phyloP scores from a whole-genome alignment of 2,113 vertebrate species.

The Apaloderma vittatum region DNA sequence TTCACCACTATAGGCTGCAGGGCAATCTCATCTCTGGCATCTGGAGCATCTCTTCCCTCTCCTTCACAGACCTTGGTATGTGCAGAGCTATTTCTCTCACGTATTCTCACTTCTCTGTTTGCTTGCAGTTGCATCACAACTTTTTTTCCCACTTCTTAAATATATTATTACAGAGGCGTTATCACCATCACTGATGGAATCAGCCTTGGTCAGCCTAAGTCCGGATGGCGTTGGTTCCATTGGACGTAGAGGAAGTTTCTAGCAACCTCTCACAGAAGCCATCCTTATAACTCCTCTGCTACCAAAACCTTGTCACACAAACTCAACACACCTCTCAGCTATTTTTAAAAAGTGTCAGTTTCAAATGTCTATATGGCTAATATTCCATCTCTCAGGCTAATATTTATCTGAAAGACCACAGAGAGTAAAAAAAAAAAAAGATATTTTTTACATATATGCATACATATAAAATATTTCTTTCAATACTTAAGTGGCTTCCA shows the following conservation, averaged over 20 bases:
- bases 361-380: neutral
- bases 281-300: too few species aligned
- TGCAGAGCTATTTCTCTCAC: too few species aligned
- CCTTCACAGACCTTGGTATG: too few species aligned
- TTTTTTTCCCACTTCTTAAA: neutral
- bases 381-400: neutral
- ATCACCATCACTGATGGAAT: accelerated
- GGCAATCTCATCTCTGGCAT: accelerated
- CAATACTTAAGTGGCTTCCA: neutral
- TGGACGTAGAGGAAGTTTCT: neutral
- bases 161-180: accelerated
- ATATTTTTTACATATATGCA: neutral
- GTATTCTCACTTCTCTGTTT: neutral
- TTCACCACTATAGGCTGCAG: neutral
- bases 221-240: accelerated
- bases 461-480: neutral
- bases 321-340: neutral
- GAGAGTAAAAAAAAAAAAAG: neutral
- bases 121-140: too few species aligned
- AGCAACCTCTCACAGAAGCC: neutral
- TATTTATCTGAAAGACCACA: neutral
- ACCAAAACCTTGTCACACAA: neutral
- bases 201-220: accelerated
- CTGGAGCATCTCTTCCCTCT: neutral
- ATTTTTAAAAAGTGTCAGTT: neutral